phyloP scores from a whole-genome alignment of 2,113 vertebrate species.

The Dromaius novaehollandiae region DNA sequence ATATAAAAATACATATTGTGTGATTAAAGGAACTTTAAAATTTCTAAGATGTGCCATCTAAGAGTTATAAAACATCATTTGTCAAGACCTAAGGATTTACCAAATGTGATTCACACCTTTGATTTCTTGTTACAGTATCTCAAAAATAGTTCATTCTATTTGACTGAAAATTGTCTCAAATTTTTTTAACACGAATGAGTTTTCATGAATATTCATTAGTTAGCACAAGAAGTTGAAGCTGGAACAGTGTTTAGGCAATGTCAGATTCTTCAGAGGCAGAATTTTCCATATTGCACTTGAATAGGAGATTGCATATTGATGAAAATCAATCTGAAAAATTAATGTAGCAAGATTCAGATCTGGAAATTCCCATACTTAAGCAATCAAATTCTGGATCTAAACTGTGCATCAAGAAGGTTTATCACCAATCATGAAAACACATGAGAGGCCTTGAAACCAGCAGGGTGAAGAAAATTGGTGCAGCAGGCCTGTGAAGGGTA shows the following conservation, averaged over 20 bases:
- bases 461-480: not conserved
- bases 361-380: not conserved
- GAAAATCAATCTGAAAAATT: slow-evolving; percentile 40
- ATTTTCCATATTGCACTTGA: not conserved
- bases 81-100: not conserved
- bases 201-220: slow-evolving; percentile 3
- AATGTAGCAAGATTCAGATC: slow-evolving; percentile 25
- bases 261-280: not conserved
- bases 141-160: not conserved
- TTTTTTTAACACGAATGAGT: not conserved
- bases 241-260: not conserved
- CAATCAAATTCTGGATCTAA: slow-evolving; percentile 20
- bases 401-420: not conserved
- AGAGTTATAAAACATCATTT: not conserved
- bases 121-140: not conserved
- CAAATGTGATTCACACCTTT: not conserved
- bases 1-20: not conserved
- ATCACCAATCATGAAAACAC: not conserved
- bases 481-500: not conserved
- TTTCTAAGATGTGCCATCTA: not conserved
- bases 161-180: not conserved
- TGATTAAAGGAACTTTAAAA: not conserved
- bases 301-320: not conserved
- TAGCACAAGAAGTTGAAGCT: not conserved
- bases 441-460: not conserved